These are phyloP conservation scores for Dynastes grantii DNA, from an alignment of 2,888 invertebrate species.

Conservation along the genomic window DNA sequence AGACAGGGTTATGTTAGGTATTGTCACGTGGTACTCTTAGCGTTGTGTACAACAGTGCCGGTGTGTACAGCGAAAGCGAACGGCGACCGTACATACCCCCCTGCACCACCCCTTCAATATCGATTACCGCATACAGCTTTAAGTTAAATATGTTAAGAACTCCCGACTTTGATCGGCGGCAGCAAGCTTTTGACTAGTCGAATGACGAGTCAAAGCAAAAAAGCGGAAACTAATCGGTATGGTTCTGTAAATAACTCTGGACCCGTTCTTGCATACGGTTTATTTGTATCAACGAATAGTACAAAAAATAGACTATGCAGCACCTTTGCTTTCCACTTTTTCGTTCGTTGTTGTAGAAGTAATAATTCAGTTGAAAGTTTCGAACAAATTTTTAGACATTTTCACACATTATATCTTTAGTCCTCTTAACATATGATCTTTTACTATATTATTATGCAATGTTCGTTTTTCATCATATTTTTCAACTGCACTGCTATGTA, in stretches of 20 bases:
- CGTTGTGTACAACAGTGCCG: constrained; percentile 7
- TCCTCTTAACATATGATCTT: too few species aligned
- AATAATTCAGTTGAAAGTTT: neutral
- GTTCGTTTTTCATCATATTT: too few species aligned
- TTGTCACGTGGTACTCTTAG: constrained; percentile 43
- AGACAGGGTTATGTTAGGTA: constrained; percentile 32
- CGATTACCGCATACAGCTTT: constrained; percentile 52
- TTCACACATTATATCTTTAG: too few species aligned
- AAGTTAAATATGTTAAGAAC: constrained; percentile 39
- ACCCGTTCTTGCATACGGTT: too few species aligned
- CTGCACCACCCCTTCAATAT: constrained; percentile 46
- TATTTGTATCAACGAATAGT: too few species aligned
- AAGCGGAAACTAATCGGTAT: neutral
- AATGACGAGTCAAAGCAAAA: neutral
- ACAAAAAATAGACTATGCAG: too few species aligned
- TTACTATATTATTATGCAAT: too few species aligned
- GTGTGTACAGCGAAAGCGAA: neutral
- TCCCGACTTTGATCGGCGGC: neutral
- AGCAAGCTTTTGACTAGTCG: neutral
- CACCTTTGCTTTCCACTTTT: too few species aligned
- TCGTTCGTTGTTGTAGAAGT: constrained; percentile 3
- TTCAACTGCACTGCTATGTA: too few species aligned
- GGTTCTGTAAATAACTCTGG: too few species aligned
- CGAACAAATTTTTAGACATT: too few species aligned
- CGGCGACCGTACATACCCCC: constrained; percentile 7